Percentiles rank a stretch among this genome's conserved stretches.
These are phyloP conservation scores for Parus major DNA, from an alignment of 2,113 vertebrate species.

Conservation along the genomic window DNA sequence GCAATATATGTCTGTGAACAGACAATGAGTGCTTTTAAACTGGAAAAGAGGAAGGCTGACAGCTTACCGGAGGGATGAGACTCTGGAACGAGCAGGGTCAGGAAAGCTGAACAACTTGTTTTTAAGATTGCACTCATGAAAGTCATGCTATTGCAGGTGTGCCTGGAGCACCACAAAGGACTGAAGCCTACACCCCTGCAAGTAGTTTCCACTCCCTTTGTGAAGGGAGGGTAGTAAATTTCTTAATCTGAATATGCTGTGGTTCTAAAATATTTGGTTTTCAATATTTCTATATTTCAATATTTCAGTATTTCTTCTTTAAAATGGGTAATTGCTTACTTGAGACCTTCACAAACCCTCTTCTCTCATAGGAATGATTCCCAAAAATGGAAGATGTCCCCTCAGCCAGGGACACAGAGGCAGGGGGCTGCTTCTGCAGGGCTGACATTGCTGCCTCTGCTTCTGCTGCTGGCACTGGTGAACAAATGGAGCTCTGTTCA, in stretches of 20 bases:
- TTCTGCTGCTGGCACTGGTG: neutral
- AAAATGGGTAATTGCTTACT: neutral
- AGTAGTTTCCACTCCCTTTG: neutral
- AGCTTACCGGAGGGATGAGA: neutral
- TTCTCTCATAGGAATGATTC: neutral
- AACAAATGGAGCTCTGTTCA: constrained; percentile 40
- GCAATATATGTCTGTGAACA: neutral
- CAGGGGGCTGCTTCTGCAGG: neutral
- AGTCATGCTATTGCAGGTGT: neutral
- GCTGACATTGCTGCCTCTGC: neutral
- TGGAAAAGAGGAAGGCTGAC: neutral
- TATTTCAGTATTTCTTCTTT: neutral
- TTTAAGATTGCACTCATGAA: neutral
- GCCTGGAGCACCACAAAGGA: neutral
- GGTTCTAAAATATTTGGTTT: neutral
- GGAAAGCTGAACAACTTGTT: neutral
- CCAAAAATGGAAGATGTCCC: neutral
- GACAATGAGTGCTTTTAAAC: neutral
- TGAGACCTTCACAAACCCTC: neutral
- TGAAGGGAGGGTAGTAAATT: neutral
- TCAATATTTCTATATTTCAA: neutral
- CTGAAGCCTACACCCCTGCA: neutral
- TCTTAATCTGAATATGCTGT: neutral
- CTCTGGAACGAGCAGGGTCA: neutral
- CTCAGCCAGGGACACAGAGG: neutral